A percentile compares a stretch with the other conserved stretches of the same genome.
phyloP scores from a whole-genome alignment of 2,797 vertebrate genomes.

The Cebuella pygmaea region DNA sequence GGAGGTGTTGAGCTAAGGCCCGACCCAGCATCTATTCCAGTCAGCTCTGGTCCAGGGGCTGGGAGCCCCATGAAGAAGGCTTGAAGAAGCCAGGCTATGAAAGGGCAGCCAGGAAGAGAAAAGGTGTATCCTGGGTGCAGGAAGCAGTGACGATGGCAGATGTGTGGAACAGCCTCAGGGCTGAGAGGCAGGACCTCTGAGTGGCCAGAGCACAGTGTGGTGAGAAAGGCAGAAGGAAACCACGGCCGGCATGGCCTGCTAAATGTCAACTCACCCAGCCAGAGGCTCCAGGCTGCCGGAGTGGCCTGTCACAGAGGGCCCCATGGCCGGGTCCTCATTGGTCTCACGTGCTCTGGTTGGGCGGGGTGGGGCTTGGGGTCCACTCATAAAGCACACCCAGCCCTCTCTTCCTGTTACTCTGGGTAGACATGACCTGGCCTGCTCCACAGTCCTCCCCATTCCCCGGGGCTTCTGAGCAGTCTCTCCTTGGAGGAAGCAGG shows the following conservation, averaged over 20 bases:
- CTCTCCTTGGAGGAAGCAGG: background rate
- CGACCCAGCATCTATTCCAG: background rate
- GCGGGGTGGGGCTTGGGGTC: background rate
- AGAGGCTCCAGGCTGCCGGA: background rate
- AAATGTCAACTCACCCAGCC: background rate
- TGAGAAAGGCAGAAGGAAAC: background rate
- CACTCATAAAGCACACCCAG: background rate
- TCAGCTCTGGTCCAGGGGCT: background rate
- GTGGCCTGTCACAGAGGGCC: background rate
- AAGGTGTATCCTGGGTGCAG: no score
- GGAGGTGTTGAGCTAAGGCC: background rate
- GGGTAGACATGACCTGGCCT: background rate
- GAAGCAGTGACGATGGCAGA: fast-evolving
- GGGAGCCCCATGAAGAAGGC: background rate
- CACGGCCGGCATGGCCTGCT: fast-evolving
- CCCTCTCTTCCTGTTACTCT: background rate
- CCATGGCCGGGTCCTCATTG: background rate
- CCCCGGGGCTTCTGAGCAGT: background rate
- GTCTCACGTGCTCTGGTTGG: background rate
- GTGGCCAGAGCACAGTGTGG: no score
- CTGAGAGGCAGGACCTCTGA: background rate
- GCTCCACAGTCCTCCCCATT: fast-evolving
- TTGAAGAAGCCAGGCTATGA: background rate
- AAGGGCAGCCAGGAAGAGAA: background rate
- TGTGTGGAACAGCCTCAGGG: fast-evolving